Percentiles rank a stretch among this genome's conserved stretches.
Evolutionary conservation across 2,888 invertebrate genomes (phyloP).

Genomic region (Trichacis sp.): DNA sequence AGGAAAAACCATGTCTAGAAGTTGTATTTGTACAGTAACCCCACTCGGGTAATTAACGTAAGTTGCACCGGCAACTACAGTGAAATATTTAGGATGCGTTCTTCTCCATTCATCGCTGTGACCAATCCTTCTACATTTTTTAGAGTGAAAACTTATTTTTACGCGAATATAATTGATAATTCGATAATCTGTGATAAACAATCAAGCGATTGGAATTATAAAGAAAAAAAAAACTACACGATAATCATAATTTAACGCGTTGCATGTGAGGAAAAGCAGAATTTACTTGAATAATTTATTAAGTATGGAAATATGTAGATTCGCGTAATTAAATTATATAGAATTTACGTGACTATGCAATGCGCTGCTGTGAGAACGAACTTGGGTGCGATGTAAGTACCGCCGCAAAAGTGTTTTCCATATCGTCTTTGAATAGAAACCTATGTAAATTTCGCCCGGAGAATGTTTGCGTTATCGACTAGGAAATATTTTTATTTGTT

Average conservation of each 20-base stretch:
- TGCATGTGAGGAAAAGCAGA: neutral
- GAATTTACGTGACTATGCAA: conserved; percentile 59
- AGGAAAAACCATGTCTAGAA: conserved; percentile 51
- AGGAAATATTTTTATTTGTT: neutral
- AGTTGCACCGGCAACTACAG: conserved; percentile 54
- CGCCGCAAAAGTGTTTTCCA: conserved; percentile 55
- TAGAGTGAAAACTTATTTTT: too few relatives aligned
- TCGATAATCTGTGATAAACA: too few relatives aligned
- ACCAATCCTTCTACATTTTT: conserved; percentile 20
- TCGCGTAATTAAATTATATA: conserved; percentile 24
- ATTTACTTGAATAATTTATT: neutral
- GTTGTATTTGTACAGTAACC: conserved; percentile 49
- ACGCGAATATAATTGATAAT: too few relatives aligned
- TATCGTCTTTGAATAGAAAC: conserved; percentile 52
- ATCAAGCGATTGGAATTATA: too few relatives aligned
- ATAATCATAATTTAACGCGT: too few relatives aligned
- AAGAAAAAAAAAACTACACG: too few relatives aligned
- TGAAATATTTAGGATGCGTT: conserved; percentile 49
- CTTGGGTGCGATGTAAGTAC: conserved; percentile 55
- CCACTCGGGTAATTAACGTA: conserved; percentile 51
- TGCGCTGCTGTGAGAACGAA: conserved; percentile 62
- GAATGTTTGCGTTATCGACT: too few relatives aligned
- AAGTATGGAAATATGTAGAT: neutral
- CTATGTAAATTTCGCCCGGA: conserved; percentile 23
- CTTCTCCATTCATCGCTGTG: conserved; percentile 38